Base-by-base conservation (phyloP, 2,797 vertebrate genomes). In the Coendou prehensilis region DNA sequence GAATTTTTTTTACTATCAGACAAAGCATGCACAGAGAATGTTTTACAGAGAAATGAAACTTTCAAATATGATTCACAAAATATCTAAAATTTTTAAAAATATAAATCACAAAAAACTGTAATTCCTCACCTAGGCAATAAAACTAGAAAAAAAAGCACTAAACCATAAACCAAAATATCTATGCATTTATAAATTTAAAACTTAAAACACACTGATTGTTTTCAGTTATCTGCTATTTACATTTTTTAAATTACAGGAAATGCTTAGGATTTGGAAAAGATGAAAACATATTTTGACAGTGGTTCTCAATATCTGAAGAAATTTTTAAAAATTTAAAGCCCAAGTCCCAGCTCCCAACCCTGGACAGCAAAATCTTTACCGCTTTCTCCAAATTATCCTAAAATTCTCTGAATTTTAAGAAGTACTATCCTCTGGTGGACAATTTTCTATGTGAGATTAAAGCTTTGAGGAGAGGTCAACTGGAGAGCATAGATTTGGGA, bases 161-260 rank as follows among this genome's bases (percentile, higher is more conserved):
- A 83, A 91, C 7, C 18, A 82, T 22, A 91, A 61, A 47, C 59
- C 64, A 50, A 84, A 92, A 86, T 93, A 94, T 14, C n/a, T 23
- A 56, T 4, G 5, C 1, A 63, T 33, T 88, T 75, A 33, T 41
- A 33, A 50, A 87, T 94, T 91, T 91, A 9, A 88, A 95, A 93
- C 81, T 91, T 91, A 10, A 91, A 91, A 61, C 28, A 75, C 0
- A n/a, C 18, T 17, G 47, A 5, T 88, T 75, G 1, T 37, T 85
- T 93, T 91, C 78, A 8, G 59, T 91, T 30, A 78, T 87, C 63
- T 91, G 28, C 22, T 28, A 80, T 83, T 96, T 91, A 61, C 10
- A 45, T 73, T 63, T 76, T 75, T 47, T 78, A 85, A 96, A 80
- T 80, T 63, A 69, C 1, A 91, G 10, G 83, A 95, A 96, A 76